Evolutionary conservation across 1,140 invertebrate species (phyloP).

Genomic region (Heliconius himera): DNA sequence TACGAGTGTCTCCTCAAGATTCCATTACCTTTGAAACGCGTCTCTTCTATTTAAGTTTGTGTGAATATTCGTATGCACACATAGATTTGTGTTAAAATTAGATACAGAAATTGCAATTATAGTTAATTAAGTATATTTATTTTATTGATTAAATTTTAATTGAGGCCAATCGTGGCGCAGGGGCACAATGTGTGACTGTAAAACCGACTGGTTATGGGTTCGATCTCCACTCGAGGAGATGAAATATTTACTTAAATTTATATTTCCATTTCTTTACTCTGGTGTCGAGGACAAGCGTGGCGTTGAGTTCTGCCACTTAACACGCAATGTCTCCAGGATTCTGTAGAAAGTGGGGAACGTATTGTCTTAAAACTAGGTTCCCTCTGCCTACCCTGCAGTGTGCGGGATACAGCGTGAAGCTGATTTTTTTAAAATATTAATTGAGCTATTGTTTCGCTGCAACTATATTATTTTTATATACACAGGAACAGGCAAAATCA

Average conservation of each 20-base stretch:
- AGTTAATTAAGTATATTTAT: background rate
- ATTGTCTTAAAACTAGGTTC: too few species aligned
- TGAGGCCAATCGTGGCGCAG: background rate
- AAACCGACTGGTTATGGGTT: too few species aligned
- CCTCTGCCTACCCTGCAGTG: too few species aligned
- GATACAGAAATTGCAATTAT: background rate
- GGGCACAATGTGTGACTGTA: too few species aligned
- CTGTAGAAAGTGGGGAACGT: too few species aligned
- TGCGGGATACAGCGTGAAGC: too few species aligned
- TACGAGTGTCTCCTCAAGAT: constrained; percentile 43
- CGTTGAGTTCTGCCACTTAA: too few species aligned
- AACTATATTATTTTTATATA: constrained; percentile 29
- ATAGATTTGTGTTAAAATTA: background rate
- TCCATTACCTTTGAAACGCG: constrained; percentile 38
- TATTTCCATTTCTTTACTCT: too few species aligned
- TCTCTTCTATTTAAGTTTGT: constrained; percentile 32
- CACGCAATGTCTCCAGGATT: too few species aligned
- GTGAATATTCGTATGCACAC: constrained; percentile 27
- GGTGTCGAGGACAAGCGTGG: too few species aligned
- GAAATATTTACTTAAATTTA: too few species aligned
- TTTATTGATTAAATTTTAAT: background rate
- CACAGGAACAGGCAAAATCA: constrained; percentile 91
- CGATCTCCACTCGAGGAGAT: too few species aligned
- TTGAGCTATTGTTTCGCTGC: background rate
- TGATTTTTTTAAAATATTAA: background rate